These are phyloP conservation scores for Melipona bicolor DNA, from an alignment of 2,888 invertebrate species.

Conservation along the genomic window DNA sequence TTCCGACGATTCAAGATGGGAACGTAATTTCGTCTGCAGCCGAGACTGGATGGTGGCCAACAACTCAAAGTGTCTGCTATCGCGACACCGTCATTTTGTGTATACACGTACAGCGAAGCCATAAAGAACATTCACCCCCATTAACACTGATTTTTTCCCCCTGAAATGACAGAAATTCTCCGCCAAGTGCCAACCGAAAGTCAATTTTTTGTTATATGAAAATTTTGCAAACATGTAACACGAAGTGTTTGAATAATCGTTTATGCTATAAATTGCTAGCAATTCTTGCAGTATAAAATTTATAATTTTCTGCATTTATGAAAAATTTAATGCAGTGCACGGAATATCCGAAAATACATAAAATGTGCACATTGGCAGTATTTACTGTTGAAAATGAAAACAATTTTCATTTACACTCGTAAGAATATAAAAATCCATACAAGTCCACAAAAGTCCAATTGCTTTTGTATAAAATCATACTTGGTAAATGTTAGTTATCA, in stretches of 20 bases:
- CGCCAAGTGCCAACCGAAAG: too few relatives aligned
- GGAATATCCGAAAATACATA: too few relatives aligned
- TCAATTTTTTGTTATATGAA: neutral
- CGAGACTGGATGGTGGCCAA: slow-evolving; percentile 77
- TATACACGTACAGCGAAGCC: slow-evolving; percentile 31
- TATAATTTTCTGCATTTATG: neutral
- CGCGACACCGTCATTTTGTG: slow-evolving; percentile 47
- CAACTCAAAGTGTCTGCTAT: slow-evolving; percentile 61
- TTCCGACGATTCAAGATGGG: slow-evolving; percentile 60
- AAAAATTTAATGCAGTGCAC: too few relatives aligned
- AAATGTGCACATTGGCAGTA: too few relatives aligned
- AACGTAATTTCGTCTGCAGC: slow-evolving; percentile 69
- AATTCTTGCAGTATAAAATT: neutral
- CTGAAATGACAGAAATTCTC: neutral
- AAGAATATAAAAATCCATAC: too few relatives aligned
- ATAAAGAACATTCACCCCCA: neutral
- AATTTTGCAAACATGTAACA: neutral
- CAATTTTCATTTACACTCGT: too few relatives aligned
- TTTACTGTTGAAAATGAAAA: too few relatives aligned
- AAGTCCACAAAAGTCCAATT: too few relatives aligned
- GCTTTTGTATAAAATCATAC: too few relatives aligned
- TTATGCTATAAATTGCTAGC: neutral
- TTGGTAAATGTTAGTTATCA: too few relatives aligned
- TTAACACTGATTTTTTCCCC: neutral
- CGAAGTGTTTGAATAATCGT: neutral